Evolutionary conservation across 2,888 invertebrate species (phyloP).

Genomic region (Diarsia dahlii): DNA sequence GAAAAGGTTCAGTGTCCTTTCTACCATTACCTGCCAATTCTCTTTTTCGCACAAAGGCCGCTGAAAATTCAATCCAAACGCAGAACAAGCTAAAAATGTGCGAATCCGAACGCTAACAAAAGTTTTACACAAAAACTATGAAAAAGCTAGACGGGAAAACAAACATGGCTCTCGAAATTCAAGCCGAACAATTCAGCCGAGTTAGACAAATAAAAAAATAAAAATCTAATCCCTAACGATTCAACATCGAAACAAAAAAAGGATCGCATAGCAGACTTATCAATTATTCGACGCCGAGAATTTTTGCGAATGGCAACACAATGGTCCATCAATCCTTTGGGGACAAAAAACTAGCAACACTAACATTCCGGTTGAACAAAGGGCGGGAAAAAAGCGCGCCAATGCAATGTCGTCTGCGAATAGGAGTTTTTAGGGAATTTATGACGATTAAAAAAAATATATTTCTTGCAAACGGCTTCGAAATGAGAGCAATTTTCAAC

Average conservation of each 20-base stretch:
- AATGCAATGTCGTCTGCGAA: constrained; percentile 64
- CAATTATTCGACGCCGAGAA: constrained; percentile 85
- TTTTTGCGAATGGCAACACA: constrained; percentile 85
- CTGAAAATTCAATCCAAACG: constrained; percentile 36
- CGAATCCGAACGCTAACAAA: constrained; percentile 48
- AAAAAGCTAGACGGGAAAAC: constrained; percentile 66
- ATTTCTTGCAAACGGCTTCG: constrained; percentile 10
- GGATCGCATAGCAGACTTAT: constrained; percentile 75
- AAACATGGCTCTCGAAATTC: constrained; percentile 64
- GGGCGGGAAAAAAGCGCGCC: constrained; percentile 71
- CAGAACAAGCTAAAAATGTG: constrained; percentile 40
- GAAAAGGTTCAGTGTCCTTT: background rate
- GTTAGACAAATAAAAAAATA: constrained; percentile 69
- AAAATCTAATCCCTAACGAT: constrained; percentile 83
- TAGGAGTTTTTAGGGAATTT: constrained; percentile 43
- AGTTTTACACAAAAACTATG: constrained; percentile 63
- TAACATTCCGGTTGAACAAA: constrained; percentile 79
- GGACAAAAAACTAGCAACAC: constrained; percentile 83
- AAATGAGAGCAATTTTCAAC: background rate
- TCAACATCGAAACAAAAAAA: constrained; percentile 74
- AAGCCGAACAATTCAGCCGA: constrained; percentile 64
- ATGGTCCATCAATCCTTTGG: constrained; percentile 85
- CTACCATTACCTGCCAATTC: constrained; percentile 2
- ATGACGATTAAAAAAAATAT: constrained; percentile 23
- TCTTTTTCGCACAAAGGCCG: constrained; percentile 33